Base-by-base conservation (phyloP, 2,888 invertebrate species). In the Cosmorhoe ocellata region DNA sequence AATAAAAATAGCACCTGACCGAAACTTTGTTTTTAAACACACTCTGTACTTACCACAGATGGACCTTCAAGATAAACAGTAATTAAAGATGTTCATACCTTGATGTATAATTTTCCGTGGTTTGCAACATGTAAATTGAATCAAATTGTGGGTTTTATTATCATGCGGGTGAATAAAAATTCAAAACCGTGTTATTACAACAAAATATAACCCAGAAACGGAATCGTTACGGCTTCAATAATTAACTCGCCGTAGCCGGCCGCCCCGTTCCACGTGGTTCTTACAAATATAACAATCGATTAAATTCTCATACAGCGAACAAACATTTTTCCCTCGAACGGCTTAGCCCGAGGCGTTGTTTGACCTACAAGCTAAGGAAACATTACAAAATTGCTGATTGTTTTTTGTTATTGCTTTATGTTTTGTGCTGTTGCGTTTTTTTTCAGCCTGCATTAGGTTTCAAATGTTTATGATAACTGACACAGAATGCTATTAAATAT, bases 71-170 rank as follows among this genome's bases (percentile, higher is more conserved):
- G 65, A 68, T 69, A 68, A 43, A 54, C 40, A 47, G 61, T 65
- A 71, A 73, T 71, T 68, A 67, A 64, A 68, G 55, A 69, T 65
- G 56, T 52, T 61, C 61, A 59, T 66, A 67, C 64, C 52, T 57
- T 55, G 61, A 60, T 51, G 64, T 67, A 62, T 72, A 69, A 74
- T 76, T 72, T 66, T 68, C 64, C 63, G 66, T 61, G 62, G 64
- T 66, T 64, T 68, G 63, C 63, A 56, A 68, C 67, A 57, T 61
- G 56, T 62, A 68, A 71, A 74, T 74, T 70, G 67, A 71, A 67
- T 68, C 59, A 66, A 71, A 73, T 70, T 71, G 63, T 68, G 55
- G 63, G 63, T 42, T 73, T 66, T 56, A 61, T 59, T 63, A 56
- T 63, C 55, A 49, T 56, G 58, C 54, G 48, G 36, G 57, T 48